A percentile compares a stretch with the other conserved stretches of the same genome.
Conservation (phyloP, 2,113 vertebrate species). For the Excalfactoria chinensis region DNA sequence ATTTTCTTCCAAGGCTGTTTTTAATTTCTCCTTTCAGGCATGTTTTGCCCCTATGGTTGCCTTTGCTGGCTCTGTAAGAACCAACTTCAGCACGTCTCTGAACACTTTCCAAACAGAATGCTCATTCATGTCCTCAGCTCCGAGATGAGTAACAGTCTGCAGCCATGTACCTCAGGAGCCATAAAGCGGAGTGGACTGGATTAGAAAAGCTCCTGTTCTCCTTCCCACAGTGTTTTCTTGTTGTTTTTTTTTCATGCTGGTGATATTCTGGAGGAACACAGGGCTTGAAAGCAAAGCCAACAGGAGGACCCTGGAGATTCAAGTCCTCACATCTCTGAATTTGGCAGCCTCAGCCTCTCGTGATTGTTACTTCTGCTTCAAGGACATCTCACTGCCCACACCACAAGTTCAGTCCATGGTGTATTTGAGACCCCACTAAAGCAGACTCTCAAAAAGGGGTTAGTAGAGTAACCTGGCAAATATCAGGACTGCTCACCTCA, state of each 20-base stretch:
- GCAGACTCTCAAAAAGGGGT: neutral
- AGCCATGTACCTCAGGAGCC: slow-evolving; percentile 27
- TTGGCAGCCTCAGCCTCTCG: neutral
- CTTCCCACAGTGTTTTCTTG: neutral
- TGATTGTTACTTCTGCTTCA: neutral
- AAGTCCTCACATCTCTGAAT: neutral
- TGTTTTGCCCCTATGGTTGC: slow-evolving; percentile 41
- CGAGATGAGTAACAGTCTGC: slow-evolving; percentile 34
- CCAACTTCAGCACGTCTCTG: slow-evolving; percentile 36
- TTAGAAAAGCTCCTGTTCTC: slow-evolving; percentile 3
- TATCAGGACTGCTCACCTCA: neutral
- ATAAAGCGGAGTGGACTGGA: slow-evolving; percentile 11
- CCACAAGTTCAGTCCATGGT: neutral
- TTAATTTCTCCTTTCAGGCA: slow-evolving; percentile 56
- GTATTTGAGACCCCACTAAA: rapidly evolving
- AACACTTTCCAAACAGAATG: slow-evolving; percentile 60
- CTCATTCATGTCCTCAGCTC: slow-evolving; percentile 2
- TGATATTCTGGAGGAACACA: neutral
- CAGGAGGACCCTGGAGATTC: neutral
- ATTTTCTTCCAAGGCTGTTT: slow-evolving; percentile 61
- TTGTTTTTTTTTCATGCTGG: neutral
- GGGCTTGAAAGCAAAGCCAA: neutral
- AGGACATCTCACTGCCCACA: neutral
- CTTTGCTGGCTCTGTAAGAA: slow-evolving; percentile 29
- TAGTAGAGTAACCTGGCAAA: neutral